Percentiles rank a stretch among this genome's conserved stretches.
Conservation (phyloP, 1,140 invertebrate genomes). For the Bombus cullumanus region DNA sequence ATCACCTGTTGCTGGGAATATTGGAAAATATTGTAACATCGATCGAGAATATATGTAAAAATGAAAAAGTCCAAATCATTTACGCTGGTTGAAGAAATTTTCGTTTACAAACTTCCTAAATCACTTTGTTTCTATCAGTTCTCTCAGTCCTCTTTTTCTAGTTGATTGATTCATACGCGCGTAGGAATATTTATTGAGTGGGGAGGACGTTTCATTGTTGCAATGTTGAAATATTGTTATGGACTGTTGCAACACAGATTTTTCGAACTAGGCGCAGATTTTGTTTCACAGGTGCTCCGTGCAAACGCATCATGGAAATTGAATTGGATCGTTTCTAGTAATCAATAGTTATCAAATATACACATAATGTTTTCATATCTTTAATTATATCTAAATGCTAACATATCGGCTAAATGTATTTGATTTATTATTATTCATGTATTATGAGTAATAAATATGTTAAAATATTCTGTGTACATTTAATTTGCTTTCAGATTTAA, state of each 20-base stretch:
- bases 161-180: neutral
- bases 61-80: neutral
- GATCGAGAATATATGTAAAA: neutral
- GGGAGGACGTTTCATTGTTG: neutral
- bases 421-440: neutral
- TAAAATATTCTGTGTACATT: too few species aligned
- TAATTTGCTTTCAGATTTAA: too few species aligned
- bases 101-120: neutral
- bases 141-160: neutral
- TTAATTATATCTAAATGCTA: neutral
- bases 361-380: neutral
- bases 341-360: neutral
- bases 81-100: neutral
- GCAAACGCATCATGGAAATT: too few species aligned
- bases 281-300: too few species aligned
- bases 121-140: neutral
- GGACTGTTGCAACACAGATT: neutral
- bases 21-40: neutral
- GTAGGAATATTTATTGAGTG: neutral
- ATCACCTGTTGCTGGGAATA: neutral
- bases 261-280: neutral
- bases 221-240: neutral
- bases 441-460: neutral
- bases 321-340: too few species aligned
- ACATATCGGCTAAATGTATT: neutral